These are phyloP conservation scores for Eristalis arbustorum DNA, from an alignment of 2,888 invertebrate genomes.

Conservation along the genomic window DNA sequence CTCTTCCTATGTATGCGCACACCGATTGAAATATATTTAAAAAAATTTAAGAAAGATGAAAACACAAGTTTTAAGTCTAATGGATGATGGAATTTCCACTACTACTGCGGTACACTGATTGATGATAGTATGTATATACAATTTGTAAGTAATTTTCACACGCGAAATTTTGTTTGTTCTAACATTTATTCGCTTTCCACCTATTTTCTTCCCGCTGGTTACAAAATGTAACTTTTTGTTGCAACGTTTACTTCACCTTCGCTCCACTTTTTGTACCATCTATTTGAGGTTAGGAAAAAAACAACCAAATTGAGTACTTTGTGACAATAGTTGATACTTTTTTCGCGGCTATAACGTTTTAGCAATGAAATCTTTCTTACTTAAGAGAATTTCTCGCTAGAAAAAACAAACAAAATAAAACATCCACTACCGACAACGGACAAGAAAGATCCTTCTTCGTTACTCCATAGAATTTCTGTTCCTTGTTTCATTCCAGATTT, in stretches of 20 bases:
- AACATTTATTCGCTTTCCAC: not conserved
- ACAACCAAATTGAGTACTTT: slow-evolving; percentile 23
- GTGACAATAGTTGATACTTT: not conserved
- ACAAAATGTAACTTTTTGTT: slow-evolving; percentile 10
- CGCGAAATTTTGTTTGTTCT: slow-evolving; percentile 6
- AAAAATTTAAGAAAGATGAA: slow-evolving; percentile 19
- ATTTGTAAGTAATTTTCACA: slow-evolving; percentile 12
- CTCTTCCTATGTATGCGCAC: slow-evolving; percentile 14
- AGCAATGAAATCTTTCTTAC: not conserved
- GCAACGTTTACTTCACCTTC: slow-evolving; percentile 41
- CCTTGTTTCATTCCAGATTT: slow-evolving; percentile 37
- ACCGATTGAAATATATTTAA: slow-evolving; percentile 17
- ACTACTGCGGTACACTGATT: not conserved
- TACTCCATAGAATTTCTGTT: slow-evolving; percentile 20
- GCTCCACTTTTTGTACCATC: slow-evolving; percentile 3
- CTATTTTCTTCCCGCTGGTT: not conserved
- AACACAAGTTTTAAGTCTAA: not conserved
- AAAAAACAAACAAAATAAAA: slow-evolving; percentile 43
- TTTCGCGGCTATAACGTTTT: slow-evolving; percentile 1
- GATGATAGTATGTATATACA: not conserved
- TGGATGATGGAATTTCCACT: not conserved
- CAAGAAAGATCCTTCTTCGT: slow-evolving; percentile 32
- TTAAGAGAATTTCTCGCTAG: not conserved
- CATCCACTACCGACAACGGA: slow-evolving; percentile 37
- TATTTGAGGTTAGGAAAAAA: slow-evolving; percentile 57